A percentile compares a stretch with the other conserved stretches of the same genome.
These are phyloP conservation scores for Channa maculata DNA, from an alignment of 2,113 vertebrate species.

Conservation along the genomic window DNA sequence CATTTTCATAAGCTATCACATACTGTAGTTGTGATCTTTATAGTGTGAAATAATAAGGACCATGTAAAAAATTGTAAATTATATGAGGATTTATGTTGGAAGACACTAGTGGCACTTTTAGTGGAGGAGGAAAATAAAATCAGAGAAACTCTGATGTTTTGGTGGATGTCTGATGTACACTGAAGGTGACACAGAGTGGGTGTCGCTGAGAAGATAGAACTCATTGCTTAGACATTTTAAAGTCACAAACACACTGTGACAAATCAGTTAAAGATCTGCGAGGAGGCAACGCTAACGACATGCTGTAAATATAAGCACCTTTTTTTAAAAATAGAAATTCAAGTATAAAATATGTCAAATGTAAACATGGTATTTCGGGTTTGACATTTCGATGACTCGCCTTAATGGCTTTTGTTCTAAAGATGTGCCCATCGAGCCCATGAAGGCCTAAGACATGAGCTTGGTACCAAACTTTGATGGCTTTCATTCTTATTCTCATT, in stretches of 20 bases:
- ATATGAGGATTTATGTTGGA: background rate
- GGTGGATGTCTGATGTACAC: constrained; percentile 14
- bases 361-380: constrained; percentile 22
- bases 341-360: constrained; percentile 11
- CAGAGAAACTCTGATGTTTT: constrained; percentile 23
- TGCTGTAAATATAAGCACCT: constrained; percentile 3
- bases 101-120: constrained; percentile 4
- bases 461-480: constrained; percentile 53
- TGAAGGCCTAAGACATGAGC: constrained; percentile 42
- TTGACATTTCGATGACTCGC: constrained; percentile 54
- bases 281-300: constrained; percentile 14
- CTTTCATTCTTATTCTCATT: constrained; percentile 52
- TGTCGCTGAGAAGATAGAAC: constrained; percentile 17
- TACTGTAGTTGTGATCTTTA: constrained; percentile 24
- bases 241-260: constrained; percentile 36
- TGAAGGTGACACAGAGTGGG: constrained; percentile 57
- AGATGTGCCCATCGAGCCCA: constrained; percentile 42
- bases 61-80: constrained; percentile 39
- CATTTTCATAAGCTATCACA: constrained; percentile 19
- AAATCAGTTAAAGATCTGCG: constrained; percentile 31
- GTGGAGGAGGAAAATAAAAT: constrained; percentile 8
- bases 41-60: constrained; percentile 27
- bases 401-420: constrained; percentile 49
- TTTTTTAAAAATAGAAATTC: background rate
- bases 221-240: constrained; percentile 47